Evolutionary conservation across 2,113 vertebrate genomes (phyloP).

Genomic region (Budorcas taxicolor): DNA sequence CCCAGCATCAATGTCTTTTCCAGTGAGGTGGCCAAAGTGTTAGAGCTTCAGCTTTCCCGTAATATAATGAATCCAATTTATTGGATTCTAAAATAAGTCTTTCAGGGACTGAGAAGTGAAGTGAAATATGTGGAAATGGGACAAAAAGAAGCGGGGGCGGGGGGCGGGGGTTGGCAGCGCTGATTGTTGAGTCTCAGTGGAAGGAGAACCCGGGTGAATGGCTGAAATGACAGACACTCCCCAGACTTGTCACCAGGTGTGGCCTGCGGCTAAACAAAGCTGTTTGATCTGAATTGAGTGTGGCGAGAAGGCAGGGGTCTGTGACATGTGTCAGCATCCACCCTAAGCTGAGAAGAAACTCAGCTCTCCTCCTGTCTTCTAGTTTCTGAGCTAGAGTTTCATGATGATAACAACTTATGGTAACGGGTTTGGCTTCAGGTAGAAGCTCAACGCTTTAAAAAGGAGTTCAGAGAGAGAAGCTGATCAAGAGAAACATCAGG

Average conservation of each 20-base stretch:
- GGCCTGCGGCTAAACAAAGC: neutral
- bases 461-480: neutral
- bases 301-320: neutral
- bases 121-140: neutral
- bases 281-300: neutral
- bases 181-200: neutral
- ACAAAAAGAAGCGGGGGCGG: rapidly evolving
- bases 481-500: neutral
- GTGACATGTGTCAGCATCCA: neutral
- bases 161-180: rapidly evolving
- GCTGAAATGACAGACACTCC: neutral
- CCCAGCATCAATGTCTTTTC: neutral
- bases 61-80: neutral
- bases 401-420: neutral
- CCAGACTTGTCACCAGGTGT: neutral
- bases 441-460: neutral
- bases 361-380: neutral
- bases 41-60: neutral
- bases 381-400: neutral
- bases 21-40: neutral
- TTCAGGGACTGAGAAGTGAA: neutral
- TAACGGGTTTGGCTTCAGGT: neutral
- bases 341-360: neutral
- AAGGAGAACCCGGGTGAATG: neutral
- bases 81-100: neutral